Base-by-base conservation (phyloP, 37 sponge, comb jelly and placozoan genomes). In the Amphimedon queenslandica region DNA sequence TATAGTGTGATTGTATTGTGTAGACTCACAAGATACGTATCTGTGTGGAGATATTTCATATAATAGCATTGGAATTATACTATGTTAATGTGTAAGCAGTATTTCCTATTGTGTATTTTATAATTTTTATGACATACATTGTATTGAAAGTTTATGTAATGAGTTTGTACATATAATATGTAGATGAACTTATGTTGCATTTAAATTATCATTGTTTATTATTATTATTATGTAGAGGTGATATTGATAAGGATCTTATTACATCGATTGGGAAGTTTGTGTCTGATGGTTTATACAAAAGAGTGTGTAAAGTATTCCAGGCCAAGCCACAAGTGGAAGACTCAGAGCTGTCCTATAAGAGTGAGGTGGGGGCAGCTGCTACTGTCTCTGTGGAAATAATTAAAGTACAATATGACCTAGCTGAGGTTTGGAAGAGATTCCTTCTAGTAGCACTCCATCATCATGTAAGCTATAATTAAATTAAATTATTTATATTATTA, bases 41-140 rank as follows among this genome's bases (percentile, higher is more conserved):
- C 0, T 58, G 70, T 51, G 57, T 72, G 65, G 73, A 84, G 33
- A 69, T 85, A 40, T 79, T 85, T 67, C 42, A 69, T 30, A 85
- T 79, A 38, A 72, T 85, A 68, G 69, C 86, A 55, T 60, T 85
- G 86, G 86, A 85, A 61, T 68, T 34, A 30, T 85, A 79, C 63
- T 75, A 79, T 55, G 51, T 63, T 11, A 29, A 72, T 41, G 10
- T 41, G 71, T 70, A 24, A 30, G 24, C 18, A 29, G 64, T 63
- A 63, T n/a, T 23, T n/a, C 6, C 64, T 37, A 35, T 66, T 29
- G 24, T 3, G 6, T 75, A 1, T 2, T 11, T 4, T 38, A 31
- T 23, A 35, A 30, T 37, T 63, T n/a, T n/a, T n/a, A n/a, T n/a
- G n/a, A n/a, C n/a, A n/a, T n/a, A n/a, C n/a, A n/a, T n/a, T n/a